Evolutionary conservation across 2,113 vertebrate genomes (phyloP), one percentile per base, ranked within the genome.

Genomic region (Etheostoma cragini): DNA sequence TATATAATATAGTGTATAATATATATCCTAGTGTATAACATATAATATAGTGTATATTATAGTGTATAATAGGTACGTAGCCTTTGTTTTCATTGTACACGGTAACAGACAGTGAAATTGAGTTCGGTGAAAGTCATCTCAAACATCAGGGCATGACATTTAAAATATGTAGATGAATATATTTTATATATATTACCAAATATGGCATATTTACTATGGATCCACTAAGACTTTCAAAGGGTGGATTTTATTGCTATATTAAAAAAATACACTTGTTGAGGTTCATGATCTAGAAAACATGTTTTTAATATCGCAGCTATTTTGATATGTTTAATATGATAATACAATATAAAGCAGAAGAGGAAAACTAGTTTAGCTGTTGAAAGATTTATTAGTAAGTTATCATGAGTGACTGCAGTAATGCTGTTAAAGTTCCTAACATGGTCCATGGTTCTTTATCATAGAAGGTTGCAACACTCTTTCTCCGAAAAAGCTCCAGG

Each of bases 401-500:
- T 65, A 24, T 58, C 35, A 2, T 54, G 14, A 15, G 50, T 1
- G 1, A 60, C 35, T 65, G 30, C 14, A 45, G 16, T 38, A 46
- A 35, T 70, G 26, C n/a, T 49, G 10, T 56, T 26, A 50, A 49
- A 63, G 57, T 19, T 16, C 8, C 16, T 60, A 1, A 16, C 16
- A 2, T 24, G 21, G 12, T 11, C 15, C 8, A 1, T 52, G 4
- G 7, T 57, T 45, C 2, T 11, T 54, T 1, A 63, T 16, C 50
- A 26, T 50, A 47, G 3, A n/a, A 45, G 54, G 13, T 67, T 45
- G 46, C 6, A 63, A 33, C 21, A 22, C 81, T 78, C 47, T 73
- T 8, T 52, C 69, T 61, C 72, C 26, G 13, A 33, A 14, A 1
- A 4, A 24, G 8, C 38, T 73, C 56, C 5, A 24, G 19, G 16